Percentiles rank a stretch among this genome's conserved stretches.
Evolutionary conservation across 2,113 vertebrate species (phyloP).

Genomic region (Anhinga rufa): DNA sequence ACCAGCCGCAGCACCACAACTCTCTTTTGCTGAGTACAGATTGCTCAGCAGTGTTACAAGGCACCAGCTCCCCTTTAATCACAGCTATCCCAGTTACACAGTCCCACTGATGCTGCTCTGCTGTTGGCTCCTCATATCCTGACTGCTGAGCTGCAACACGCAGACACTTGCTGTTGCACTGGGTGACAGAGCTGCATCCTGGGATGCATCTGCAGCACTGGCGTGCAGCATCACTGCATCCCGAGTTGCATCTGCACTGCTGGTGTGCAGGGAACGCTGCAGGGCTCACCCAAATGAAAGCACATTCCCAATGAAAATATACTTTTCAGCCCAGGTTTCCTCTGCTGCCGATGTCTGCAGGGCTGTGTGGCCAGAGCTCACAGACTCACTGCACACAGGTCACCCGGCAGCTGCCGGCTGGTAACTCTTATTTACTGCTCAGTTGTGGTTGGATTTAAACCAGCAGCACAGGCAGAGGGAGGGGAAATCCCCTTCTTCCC

Average conservation of each 20-base stretch:
- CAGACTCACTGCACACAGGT: not conserved
- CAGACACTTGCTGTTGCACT: not conserved
- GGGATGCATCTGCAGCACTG: not conserved
- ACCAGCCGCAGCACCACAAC: not conserved
- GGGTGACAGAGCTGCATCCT: not conserved
- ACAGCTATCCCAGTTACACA: not conserved
- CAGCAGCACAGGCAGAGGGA: not conserved
- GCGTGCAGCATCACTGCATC: not conserved
- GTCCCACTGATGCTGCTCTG: not conserved
- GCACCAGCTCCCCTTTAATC: not conserved
- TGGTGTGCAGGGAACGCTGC: not conserved
- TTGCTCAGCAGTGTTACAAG: not conserved
- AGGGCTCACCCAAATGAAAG: not conserved
- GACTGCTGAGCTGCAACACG: not conserved
- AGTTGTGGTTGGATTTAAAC: slow-evolving; percentile 38
- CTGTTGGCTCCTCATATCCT: accelerated
- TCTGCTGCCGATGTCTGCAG: not conserved
- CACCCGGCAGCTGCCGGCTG: not conserved
- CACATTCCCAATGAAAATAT: not conserved
- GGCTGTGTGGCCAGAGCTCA: not conserved
- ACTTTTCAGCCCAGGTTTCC: not conserved
- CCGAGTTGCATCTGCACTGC: not conserved
- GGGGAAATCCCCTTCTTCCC: slow-evolving; percentile 39
- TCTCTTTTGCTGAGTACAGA: not conserved
- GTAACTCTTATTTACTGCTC: slow-evolving; percentile 13